Conservation (phyloP, 2,888 invertebrate species). For the Bembecia ichneumoniformis region DNA sequence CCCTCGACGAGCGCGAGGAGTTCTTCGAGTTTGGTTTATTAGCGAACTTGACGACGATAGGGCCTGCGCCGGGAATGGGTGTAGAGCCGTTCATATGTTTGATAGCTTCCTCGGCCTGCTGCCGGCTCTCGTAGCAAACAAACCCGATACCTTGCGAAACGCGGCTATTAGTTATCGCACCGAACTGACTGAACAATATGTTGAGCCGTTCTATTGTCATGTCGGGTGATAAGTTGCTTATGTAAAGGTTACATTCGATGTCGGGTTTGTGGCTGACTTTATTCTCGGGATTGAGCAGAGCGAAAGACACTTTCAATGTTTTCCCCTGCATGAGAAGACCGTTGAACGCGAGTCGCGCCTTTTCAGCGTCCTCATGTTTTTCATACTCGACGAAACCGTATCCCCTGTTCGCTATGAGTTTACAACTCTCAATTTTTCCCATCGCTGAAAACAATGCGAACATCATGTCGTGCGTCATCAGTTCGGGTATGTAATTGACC, state of each 20-base stretch:
- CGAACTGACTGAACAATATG: constrained; percentile 54
- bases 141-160: constrained; percentile 68
- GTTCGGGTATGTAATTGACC: constrained; percentile 70
- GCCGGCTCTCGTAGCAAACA: constrained; percentile 61
- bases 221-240: constrained; percentile 67
- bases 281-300: constrained; percentile 66
- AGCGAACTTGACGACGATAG: constrained; percentile 65
- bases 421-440: constrained; percentile 69
- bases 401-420: constrained; percentile 64
- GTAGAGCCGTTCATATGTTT: constrained; percentile 57
- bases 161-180: constrained; percentile 62
- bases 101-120: constrained; percentile 65
- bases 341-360: constrained; percentile 67
- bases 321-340: constrained; percentile 69
- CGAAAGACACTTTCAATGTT: constrained; percentile 67
- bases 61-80: constrained; percentile 55
- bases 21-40: constrained; percentile 63
- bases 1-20: constrained; percentile 49
- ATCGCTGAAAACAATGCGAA: constrained; percentile 68
- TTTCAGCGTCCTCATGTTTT: constrained; percentile 68
- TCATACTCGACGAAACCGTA: constrained; percentile 69
- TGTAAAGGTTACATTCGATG: constrained; percentile 66
- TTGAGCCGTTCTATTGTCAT: constrained; percentile 67
- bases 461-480: constrained; percentile 72
- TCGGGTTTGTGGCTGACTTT: constrained; percentile 67